Percentiles rank a stretch among this genome's conserved stretches.
Conservation (phyloP, 2,113 vertebrate genomes). For the Sebastes fasciatus region DNA sequence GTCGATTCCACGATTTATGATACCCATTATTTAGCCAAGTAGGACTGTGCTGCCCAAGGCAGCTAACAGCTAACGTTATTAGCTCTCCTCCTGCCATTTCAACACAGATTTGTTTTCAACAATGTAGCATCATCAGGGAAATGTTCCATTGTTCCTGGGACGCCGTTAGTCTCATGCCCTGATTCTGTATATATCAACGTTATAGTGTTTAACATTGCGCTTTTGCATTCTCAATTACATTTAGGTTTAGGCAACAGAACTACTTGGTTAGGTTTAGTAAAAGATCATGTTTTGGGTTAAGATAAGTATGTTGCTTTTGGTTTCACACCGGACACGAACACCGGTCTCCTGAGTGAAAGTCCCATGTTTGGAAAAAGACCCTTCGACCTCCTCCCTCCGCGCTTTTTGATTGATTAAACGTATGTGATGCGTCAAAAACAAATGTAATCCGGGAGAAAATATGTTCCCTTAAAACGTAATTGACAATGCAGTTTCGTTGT, state of each 20-base stretch:
- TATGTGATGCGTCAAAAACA: not conserved
- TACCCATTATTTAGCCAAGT: too few species aligned
- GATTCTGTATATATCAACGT: too few species aligned
- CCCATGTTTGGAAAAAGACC: not conserved
- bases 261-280: not conserved
- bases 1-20: too few species aligned
- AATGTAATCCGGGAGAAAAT: not conserved
- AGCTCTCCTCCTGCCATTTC: too few species aligned
- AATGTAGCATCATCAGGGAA: too few species aligned
- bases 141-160: too few species aligned
- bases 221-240: not conserved
- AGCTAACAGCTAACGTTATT: too few species aligned
- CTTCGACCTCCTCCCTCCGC: not conserved
- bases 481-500: not conserved
- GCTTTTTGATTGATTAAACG: not conserved
- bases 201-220: not conserved
- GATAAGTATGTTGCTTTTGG: not conserved
- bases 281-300: not conserved
- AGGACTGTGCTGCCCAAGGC: too few species aligned
- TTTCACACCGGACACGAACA: not conserved
- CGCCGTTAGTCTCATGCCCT: too few species aligned
- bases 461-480: too few species aligned
- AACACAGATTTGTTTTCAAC: too few species aligned
- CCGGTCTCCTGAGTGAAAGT: not conserved
- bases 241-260: not conserved